Evolutionary conservation across 1,140 invertebrate species (phyloP).

Genomic region (Pseudomyrmex sp.): DNA sequence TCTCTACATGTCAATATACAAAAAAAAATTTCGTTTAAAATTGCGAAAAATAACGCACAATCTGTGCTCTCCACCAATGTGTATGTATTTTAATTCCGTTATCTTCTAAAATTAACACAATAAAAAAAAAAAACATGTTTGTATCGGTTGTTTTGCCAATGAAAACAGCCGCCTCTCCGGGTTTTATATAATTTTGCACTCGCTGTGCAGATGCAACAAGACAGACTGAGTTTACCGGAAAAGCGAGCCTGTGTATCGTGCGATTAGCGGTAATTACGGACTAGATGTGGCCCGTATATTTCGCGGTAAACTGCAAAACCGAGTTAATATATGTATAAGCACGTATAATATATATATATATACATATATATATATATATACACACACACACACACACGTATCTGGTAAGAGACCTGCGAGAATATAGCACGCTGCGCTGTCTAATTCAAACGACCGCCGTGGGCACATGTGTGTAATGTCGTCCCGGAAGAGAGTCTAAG

Average conservation of each 20-base stretch:
- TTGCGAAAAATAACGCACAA: too few species aligned
- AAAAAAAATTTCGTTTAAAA: too few species aligned
- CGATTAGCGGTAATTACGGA: conserved; percentile 10
- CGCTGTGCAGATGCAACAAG: background rate
- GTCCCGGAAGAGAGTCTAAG: conserved; percentile 56
- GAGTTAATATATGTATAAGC: conserved; percentile 14
- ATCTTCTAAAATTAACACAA: too few species aligned
- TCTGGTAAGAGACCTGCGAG: conserved; percentile 2
- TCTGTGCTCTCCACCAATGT: too few species aligned
- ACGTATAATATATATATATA: too few species aligned
- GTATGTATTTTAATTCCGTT: too few species aligned
- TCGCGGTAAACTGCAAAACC: background rate
- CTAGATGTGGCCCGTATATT: background rate
- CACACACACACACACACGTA: background rate
- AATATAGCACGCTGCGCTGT: background rate
- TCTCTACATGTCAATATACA: background rate
- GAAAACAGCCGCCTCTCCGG: background rate
- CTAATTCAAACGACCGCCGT: conserved; percentile 54
- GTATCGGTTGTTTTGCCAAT: background rate
- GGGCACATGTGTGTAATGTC: conserved; percentile 41
- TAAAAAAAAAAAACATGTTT: background rate
- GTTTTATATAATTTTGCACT: background rate
- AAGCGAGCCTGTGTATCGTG: background rate
- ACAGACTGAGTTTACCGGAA: background rate
- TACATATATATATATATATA: too few species aligned